Evolutionary conservation across 2,113 vertebrate species (phyloP).

Genomic region (Baryphthengus martii): DNA sequence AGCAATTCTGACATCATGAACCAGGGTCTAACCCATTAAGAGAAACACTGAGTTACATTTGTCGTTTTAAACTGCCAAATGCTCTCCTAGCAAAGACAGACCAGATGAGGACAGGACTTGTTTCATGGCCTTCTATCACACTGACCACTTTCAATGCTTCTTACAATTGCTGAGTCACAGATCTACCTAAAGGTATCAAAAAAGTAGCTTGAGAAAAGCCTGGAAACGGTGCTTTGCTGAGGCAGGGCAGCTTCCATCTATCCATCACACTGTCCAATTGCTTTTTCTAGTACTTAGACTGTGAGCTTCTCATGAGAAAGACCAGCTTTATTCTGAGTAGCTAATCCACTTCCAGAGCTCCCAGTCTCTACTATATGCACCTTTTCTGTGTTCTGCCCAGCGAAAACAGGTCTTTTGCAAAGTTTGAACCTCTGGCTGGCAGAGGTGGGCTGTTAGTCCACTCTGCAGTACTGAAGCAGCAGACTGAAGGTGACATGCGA

Average conservation of each 20-base stretch:
- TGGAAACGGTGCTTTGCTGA: not conserved
- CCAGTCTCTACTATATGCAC: not conserved
- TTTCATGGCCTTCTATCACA: not conserved
- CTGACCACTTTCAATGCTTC: not conserved
- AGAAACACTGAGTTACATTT: not conserved
- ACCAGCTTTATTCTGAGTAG: not conserved
- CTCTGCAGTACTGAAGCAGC: not conserved
- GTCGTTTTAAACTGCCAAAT: not conserved
- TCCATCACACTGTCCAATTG: not conserved
- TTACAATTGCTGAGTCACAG: not conserved
- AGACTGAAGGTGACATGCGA: not conserved
- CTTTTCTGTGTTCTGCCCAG: not conserved
- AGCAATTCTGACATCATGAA: not conserved
- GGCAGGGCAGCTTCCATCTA: not conserved
- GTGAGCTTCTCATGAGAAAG: not conserved
- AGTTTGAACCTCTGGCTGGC: not conserved
- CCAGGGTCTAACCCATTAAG: not conserved
- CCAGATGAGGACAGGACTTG: not conserved
- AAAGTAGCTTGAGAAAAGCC: not conserved
- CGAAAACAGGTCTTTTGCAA: not conserved
- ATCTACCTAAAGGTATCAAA: not conserved
- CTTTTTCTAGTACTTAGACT: not conserved
- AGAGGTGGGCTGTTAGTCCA: not conserved
- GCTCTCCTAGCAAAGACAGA: not conserved
- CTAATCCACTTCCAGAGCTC: not conserved